These are phyloP conservation scores for Forbesichthys papilliferus DNA, from an alignment of 2,113 vertebrate genomes.

Conservation along the genomic window DNA sequence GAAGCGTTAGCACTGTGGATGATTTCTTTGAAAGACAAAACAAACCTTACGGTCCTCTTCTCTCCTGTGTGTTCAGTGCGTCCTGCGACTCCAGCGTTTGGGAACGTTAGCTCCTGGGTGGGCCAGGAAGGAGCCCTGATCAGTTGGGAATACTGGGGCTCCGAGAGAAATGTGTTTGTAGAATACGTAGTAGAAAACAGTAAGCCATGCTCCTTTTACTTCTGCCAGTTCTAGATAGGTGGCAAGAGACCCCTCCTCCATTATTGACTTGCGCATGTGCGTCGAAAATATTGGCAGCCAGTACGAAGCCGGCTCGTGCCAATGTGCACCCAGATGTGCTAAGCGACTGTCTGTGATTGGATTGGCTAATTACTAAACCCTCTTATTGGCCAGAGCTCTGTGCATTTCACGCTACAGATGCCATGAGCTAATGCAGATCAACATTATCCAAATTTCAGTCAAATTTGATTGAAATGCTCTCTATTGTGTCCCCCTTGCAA, in stretches of 20 bases:
- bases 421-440: slow-evolving; percentile 27
- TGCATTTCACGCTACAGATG: slow-evolving; percentile 21
- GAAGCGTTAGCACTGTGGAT: too few relatives aligned
- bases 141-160: slow-evolving; percentile 95
- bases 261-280: slow-evolving; percentile 54
- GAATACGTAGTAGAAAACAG: slow-evolving; percentile 91
- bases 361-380: slow-evolving; percentile 31
- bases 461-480: slow-evolving; percentile 35
- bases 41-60: slow-evolving; percentile 73
- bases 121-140: slow-evolving; percentile 86
- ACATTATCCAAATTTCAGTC: slow-evolving; percentile 35
- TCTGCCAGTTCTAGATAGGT: slow-evolving; percentile 43
- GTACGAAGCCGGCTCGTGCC: slow-evolving; percentile 15
- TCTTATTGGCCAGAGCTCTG: slow-evolving; percentile 21
- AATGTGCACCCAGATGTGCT: slow-evolving; percentile 46
- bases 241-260: slow-evolving; percentile 60
- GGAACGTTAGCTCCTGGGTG: slow-evolving; percentile 84
- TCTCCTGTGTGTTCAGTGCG: slow-evolving; percentile 84
- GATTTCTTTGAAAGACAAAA: background rate
- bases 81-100: slow-evolving; percentile 81
- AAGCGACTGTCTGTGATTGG: slow-evolving; percentile 49
- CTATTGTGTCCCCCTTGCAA: slow-evolving; percentile 59
- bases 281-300: slow-evolving; percentile 53
- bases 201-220: slow-evolving; percentile 79
- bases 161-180: slow-evolving; percentile 88